Conservation (phyloP, 2,113 vertebrate genomes). For the Zapornia atra region DNA sequence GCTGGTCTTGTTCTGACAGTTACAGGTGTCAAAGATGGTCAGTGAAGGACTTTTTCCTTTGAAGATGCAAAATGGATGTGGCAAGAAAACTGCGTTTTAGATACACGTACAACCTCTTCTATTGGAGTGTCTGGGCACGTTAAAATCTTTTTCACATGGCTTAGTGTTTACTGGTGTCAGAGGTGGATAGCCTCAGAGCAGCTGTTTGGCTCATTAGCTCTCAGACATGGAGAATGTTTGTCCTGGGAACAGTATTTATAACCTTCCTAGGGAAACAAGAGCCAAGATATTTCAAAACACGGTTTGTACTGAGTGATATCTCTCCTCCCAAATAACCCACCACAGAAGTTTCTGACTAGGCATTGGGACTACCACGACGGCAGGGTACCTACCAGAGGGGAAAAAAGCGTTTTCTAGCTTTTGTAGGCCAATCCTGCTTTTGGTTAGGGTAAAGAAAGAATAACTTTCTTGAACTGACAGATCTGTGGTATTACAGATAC, state of each 20-base stretch:
- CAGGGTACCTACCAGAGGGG: neutral
- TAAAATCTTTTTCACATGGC: slow-evolving; percentile 44
- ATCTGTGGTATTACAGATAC: neutral
- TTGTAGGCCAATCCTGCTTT: neutral
- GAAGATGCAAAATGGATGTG: neutral
- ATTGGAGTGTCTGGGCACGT: neutral
- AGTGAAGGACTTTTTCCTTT: neutral
- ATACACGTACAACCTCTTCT: neutral
- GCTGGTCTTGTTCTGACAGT: neutral
- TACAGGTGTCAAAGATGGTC: neutral
- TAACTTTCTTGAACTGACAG: neutral
- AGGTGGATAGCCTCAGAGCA: slow-evolving; percentile 11
- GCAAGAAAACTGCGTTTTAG: neutral
- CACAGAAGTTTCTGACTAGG: neutral
- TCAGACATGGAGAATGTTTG: slow-evolving; percentile 34
- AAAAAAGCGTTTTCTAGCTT: neutral
- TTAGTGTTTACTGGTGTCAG: slow-evolving; percentile 37
- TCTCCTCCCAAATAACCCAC: neutral
- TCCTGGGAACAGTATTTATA: slow-evolving; percentile 46
- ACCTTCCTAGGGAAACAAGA: neutral
- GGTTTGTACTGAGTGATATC: neutral
- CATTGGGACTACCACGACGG: neutral
- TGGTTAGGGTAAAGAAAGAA: neutral
- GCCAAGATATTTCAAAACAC: slow-evolving; percentile 3
- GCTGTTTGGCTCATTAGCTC: slow-evolving; percentile 35